Evolutionary conservation across 1,140 invertebrate species (phyloP).

Genomic region (Drosophila teissieri): DNA sequence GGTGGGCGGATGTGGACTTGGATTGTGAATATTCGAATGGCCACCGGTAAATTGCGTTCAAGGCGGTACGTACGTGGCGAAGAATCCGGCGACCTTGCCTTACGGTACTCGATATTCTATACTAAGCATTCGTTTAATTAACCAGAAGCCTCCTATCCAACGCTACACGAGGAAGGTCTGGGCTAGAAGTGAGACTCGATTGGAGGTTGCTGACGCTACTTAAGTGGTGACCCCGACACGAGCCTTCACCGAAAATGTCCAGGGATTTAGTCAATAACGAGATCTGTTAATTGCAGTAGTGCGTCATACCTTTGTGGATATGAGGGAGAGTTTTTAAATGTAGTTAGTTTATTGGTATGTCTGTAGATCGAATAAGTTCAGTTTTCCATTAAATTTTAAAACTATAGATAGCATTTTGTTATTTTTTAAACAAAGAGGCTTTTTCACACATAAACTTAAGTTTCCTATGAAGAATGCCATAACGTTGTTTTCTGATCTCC

Average conservation of each 20-base stretch:
- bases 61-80: conserved; percentile 16
- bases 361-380: too few species aligned
- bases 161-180: conserved; percentile 29
- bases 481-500: not conserved
- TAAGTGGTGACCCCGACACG: not conserved
- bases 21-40: conserved; percentile 27
- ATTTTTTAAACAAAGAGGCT: too few species aligned
- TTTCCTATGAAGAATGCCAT: not conserved
- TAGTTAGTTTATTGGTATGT: too few species aligned
- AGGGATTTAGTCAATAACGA: not conserved
- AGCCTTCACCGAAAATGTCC: conserved; percentile 5
- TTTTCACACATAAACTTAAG: not conserved
- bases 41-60: conserved; percentile 38
- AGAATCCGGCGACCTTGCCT: conserved; percentile 29
- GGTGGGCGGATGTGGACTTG: conserved; percentile 33
- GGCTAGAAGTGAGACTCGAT: conserved; percentile 34
- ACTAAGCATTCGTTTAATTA: conserved; percentile 24
- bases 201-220: conserved; percentile 11
- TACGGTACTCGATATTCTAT: conserved; percentile 3
- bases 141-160: conserved; percentile 23
- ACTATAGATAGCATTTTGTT: too few species aligned
- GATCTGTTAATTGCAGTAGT: not conserved
- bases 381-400: too few species aligned
- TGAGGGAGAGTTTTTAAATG: not conserved
- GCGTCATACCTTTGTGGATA: too few species aligned